A percentile compares a stretch with the other conserved stretches of the same genome.
phyloP scores from a whole-genome alignment of 2,888 invertebrate genomes.

The Lycaena phlaeas region DNA sequence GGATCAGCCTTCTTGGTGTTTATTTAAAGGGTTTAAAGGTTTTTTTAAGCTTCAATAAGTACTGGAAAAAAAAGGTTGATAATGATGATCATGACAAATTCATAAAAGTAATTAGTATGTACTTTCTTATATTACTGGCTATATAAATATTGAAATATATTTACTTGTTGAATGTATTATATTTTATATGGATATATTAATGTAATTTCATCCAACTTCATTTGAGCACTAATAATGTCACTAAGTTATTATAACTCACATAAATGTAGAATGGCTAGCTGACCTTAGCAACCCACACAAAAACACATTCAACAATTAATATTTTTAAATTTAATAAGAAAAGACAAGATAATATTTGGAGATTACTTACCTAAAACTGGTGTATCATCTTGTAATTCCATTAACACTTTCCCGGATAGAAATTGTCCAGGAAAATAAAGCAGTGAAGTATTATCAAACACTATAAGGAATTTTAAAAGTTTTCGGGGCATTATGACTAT shows the following conservation, averaged over 20 bases:
- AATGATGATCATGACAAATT: too few relatives aligned
- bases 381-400: slow-evolving; percentile 94
- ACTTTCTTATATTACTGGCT: too few relatives aligned
- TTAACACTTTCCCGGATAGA: slow-evolving; percentile 90
- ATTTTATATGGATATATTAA: too few relatives aligned
- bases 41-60: too few relatives aligned
- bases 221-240: too few relatives aligned
- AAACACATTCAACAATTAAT: background rate
- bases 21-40: too few relatives aligned
- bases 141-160: too few relatives aligned
- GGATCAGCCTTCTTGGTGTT: too few relatives aligned
- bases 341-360: background rate
- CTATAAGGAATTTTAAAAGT: slow-evolving; percentile 91
- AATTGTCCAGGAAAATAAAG: slow-evolving; percentile 96
- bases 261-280: slow-evolving; percentile 12
- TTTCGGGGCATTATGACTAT: slow-evolving; percentile 82
- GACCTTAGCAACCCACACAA: slow-evolving; percentile 18
- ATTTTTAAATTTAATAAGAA: background rate
- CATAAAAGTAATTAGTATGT: too few relatives aligned
- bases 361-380: slow-evolving; percentile 83
- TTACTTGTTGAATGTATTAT: too few relatives aligned
- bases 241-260: background rate
- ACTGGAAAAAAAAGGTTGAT: too few relatives aligned
- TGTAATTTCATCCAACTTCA: too few relatives aligned
- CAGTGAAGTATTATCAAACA: slow-evolving; percentile 94